These are phyloP conservation scores for Ichneumoninae sp. DNA, from an alignment of 2,888 invertebrate species.

Conservation along the genomic window DNA sequence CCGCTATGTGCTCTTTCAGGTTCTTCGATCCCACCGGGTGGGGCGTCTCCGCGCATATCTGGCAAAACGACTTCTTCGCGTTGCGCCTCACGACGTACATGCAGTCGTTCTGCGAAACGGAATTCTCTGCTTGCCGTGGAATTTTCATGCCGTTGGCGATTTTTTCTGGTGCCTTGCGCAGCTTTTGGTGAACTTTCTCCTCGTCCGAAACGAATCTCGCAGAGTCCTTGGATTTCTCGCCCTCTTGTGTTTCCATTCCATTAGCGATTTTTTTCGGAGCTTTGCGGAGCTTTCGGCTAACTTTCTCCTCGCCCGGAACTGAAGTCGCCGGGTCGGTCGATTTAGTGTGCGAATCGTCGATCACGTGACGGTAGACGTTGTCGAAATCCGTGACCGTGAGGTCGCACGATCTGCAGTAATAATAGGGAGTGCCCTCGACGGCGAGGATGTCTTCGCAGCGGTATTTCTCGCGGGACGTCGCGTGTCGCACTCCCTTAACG, in stretches of 20 bases:
- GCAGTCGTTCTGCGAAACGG: slow-evolving; percentile 2
- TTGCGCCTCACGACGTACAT: slow-evolving; percentile 43
- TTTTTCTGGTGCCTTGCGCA: not conserved
- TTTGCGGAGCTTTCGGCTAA: not conserved
- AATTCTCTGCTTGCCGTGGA: not conserved
- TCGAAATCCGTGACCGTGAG: not conserved
- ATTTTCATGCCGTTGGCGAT: not conserved
- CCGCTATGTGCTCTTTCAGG: slow-evolving; percentile 10
- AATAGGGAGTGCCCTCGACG: not conserved
- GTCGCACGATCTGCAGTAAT: slow-evolving; percentile 22
- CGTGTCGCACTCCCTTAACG: not conserved
- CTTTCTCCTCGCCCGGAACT: not conserved
- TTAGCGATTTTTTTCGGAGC: not conserved
- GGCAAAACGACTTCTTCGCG: slow-evolving; percentile 50
- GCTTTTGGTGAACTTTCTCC: not conserved
- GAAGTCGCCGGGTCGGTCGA: not conserved
- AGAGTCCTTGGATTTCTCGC: not conserved
- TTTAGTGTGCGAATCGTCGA: not conserved
- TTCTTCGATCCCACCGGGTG: slow-evolving; percentile 21
- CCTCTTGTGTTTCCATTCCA: not conserved
- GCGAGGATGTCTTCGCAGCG: slow-evolving; percentile 20
- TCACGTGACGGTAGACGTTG: slow-evolving; percentile 19
- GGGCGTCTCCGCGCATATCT: slow-evolving; percentile 42
- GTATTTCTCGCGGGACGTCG: not conserved
- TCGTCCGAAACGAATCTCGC: not conserved